Evolutionary conservation across 2,888 invertebrate genomes (phyloP).

Genomic region (Thymelicus acteon): DNA sequence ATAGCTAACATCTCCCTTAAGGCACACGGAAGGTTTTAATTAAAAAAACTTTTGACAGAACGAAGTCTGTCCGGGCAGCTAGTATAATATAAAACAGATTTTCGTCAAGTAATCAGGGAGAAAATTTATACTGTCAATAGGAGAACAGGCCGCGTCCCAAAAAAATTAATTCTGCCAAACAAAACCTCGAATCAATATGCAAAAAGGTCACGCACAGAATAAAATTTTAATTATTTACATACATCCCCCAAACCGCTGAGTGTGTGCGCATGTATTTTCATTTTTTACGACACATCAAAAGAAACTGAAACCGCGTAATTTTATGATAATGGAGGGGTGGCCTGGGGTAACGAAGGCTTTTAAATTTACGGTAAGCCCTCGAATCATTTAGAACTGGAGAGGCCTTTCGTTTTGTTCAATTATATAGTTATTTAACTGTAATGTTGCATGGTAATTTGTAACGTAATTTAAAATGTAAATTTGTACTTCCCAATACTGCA

Average conservation of each 20-base stretch:
- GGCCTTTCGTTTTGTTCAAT: not conserved
- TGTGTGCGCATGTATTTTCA: slow-evolving; percentile 64
- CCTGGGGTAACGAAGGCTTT: slow-evolving; percentile 73
- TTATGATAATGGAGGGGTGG: slow-evolving; percentile 80
- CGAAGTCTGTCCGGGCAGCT: no score
- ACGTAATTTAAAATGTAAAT: no score
- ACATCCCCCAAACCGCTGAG: slow-evolving; percentile 48
- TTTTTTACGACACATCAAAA: slow-evolving; percentile 81
- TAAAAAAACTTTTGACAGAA: no score
- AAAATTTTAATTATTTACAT: slow-evolving; percentile 43
- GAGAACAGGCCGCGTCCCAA: not conserved
- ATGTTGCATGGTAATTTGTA: slow-evolving; percentile 21
- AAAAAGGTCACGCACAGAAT: slow-evolving; percentile 37
- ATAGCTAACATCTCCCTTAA: no score
- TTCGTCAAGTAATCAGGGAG: not conserved
- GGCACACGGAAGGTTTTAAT: no score
- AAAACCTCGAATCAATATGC: slow-evolving; percentile 39
- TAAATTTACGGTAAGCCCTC: slow-evolving; percentile 75
- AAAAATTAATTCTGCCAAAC: slow-evolving; percentile 12
- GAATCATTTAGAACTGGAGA: slow-evolving; percentile 57
- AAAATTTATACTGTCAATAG: not conserved
- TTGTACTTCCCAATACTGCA: no score
- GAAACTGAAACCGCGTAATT: slow-evolving; percentile 81
- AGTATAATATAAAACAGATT: no score
- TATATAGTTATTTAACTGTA: not conserved